Conservation (phyloP, 1,140 invertebrate genomes). For the Bacillus rossius region DNA sequence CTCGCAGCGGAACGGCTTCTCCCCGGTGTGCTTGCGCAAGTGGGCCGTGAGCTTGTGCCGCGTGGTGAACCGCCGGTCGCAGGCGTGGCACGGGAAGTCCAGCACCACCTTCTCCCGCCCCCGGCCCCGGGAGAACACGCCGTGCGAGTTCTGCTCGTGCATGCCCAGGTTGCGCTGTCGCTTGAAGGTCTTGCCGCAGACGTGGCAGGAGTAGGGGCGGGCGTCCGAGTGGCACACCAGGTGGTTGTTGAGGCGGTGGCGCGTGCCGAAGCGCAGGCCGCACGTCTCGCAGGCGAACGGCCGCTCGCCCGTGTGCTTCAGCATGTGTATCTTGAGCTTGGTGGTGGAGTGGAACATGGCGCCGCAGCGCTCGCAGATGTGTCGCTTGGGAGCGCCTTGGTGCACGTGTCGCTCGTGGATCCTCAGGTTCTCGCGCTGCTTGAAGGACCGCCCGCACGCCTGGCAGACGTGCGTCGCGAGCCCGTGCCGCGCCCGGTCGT, state of each 20-base stretch:
- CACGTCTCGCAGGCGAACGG: constrained; percentile 45
- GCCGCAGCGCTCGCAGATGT: constrained; percentile 4
- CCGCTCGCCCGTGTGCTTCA: constrained; percentile 40
- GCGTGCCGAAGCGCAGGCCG: constrained; percentile 47
- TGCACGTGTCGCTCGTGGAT: constrained; percentile 6
- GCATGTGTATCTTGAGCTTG: constrained; percentile 4
- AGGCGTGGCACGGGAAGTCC: constrained; percentile 3
- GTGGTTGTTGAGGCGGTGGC: constrained; percentile 36
- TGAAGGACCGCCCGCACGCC: neutral
- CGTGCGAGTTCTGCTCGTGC: constrained; percentile 48
- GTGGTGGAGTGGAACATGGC: neutral
- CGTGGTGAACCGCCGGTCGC: neutral
- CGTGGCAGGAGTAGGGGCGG: constrained; percentile 43
- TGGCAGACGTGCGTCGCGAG: neutral
- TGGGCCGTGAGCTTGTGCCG: neutral
- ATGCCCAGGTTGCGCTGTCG: constrained; percentile 33
- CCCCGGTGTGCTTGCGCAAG: constrained; percentile 17
- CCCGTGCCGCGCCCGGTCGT: neutral
- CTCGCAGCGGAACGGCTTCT: constrained; percentile 8
- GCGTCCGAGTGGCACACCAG: constrained; percentile 42
- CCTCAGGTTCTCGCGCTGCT: neutral
- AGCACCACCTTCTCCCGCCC: constrained; percentile 38
- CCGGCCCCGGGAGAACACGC: constrained; percentile 45
- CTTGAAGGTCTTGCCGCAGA: constrained; percentile 44
- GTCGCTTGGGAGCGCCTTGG: neutral